Conservation (phyloP, 2,797 vertebrate genomes). For the Neoniphon sammara region DNA sequence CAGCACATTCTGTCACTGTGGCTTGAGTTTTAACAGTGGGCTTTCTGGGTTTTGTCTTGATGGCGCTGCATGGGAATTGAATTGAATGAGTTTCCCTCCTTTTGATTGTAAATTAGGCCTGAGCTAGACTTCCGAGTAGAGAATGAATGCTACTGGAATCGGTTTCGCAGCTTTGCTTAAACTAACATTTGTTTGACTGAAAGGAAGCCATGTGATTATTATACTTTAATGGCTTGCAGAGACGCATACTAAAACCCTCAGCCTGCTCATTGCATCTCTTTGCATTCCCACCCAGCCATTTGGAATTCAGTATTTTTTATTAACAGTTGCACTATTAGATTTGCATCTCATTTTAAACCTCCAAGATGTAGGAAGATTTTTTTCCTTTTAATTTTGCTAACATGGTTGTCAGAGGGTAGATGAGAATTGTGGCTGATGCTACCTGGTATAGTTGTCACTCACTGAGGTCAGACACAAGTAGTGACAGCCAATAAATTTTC, state of each 20-base stretch:
- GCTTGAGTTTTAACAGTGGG: conserved; percentile 41
- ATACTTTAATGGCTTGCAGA: conserved; percentile 43
- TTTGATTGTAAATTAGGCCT: conserved; percentile 44
- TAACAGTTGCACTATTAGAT: conserved; percentile 18
- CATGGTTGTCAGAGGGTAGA: conserved; percentile 16
- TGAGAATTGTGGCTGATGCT: conserved; percentile 29
- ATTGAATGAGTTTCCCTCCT: conserved; percentile 24
- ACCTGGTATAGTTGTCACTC: conserved; percentile 11
- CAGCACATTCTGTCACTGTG: conserved; percentile 43
- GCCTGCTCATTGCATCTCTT: conserved; percentile 52
- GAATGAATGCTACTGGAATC: conserved; percentile 20
- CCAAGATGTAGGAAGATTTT: background rate
- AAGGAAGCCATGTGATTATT: conserved; percentile 34
- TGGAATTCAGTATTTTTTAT: conserved; percentile 21
- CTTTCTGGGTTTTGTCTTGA: conserved; percentile 40
- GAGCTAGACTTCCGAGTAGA: conserved; percentile 31
- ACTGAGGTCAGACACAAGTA: conserved; percentile 39
- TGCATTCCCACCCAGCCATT: conserved; percentile 37
- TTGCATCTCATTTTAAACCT: conserved; percentile 16
- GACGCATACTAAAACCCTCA: conserved; percentile 37
- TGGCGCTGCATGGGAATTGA: conserved; percentile 66
- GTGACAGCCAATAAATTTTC: conserved; percentile 24
- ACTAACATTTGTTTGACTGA: conserved; percentile 60
- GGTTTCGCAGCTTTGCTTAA: conserved; percentile 60
- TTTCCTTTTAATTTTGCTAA: conserved; percentile 9